Conservation (phyloP, 2,888 invertebrate species). For the Coremacera marginata region DNA sequence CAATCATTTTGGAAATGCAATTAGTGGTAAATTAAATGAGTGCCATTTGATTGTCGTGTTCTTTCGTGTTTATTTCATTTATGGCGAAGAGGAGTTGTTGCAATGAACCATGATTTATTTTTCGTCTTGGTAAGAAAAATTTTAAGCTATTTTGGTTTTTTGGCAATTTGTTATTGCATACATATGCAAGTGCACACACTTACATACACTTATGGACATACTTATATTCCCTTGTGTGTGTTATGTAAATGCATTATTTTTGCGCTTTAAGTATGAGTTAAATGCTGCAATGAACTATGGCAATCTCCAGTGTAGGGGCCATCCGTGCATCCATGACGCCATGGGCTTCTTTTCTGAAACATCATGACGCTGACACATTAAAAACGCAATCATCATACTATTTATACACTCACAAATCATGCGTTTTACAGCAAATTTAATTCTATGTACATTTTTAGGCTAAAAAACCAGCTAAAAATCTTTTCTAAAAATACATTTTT, state of each 20-base stretch:
- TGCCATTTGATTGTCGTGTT: too few relatives aligned
- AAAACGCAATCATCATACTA: too few relatives aligned
- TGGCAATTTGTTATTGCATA: neutral
- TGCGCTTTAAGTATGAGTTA: neutral
- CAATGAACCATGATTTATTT: too few relatives aligned
- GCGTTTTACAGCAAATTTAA: too few relatives aligned
- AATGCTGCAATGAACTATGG: constrained; percentile 22
- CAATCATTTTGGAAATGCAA: neutral
- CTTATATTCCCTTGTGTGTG: neutral
- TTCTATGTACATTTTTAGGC: too few relatives aligned
- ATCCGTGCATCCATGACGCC: neutral
- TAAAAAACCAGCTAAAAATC: too few relatives aligned
- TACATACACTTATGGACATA: neutral
- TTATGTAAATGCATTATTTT: neutral
- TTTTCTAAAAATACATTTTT: too few relatives aligned
- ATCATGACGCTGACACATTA: neutral
- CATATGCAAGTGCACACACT: neutral
- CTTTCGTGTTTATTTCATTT: too few relatives aligned
- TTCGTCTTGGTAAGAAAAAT: neutral
- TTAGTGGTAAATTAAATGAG: too few relatives aligned
- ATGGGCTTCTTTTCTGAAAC: neutral
- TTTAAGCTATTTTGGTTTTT: too few relatives aligned
- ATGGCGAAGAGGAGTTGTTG: too few relatives aligned
- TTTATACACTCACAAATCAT: too few relatives aligned
- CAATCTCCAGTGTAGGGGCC: constrained; percentile 19